A percentile compares a stretch with the other conserved stretches of the same genome.
Conservation (phyloP, 2,888 invertebrate genomes). For the Orchesellides sinensis region DNA sequence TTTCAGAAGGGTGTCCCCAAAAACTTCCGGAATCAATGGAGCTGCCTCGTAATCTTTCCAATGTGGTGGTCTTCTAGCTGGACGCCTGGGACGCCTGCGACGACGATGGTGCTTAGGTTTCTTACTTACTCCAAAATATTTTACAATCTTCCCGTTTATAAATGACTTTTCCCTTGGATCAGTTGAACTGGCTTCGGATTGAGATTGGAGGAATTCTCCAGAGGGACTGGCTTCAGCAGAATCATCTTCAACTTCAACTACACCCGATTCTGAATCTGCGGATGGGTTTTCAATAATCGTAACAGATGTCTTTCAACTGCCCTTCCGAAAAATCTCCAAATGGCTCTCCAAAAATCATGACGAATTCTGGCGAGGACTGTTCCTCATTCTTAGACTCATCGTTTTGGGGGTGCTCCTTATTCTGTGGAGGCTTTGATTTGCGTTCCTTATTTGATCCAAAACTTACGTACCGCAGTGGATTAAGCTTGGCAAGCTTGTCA, state of each 20-base stretch:
- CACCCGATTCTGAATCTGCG: neutral
- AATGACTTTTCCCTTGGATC: slow-evolving; percentile 39
- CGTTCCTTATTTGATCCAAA: neutral
- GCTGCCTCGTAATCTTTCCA: slow-evolving; percentile 51
- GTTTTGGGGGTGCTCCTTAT: slow-evolving; percentile 5
- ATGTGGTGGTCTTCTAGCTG: slow-evolving; percentile 43
- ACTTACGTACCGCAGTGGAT: slow-evolving; percentile 36
- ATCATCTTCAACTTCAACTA: slow-evolving; percentile 36
- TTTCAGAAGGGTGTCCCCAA: slow-evolving; percentile 34
- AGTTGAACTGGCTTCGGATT: slow-evolving; percentile 21
- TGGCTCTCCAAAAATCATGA: slow-evolving; percentile 36
- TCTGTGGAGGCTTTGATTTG: neutral
- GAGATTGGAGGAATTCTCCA: neutral
- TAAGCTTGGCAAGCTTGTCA: slow-evolving; percentile 37
- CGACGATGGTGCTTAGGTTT: slow-evolving; percentile 24
- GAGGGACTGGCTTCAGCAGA: neutral
- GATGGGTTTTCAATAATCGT: too few relatives aligned
- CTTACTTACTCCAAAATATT: slow-evolving; percentile 13
- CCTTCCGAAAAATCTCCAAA: slow-evolving; percentile 28
- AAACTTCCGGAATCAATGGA: slow-evolving; percentile 51
- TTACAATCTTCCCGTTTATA: neutral
- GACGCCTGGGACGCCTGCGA: neutral
- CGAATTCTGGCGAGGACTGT: slow-evolving; percentile 38
- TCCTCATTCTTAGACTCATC: slow-evolving; percentile 9
- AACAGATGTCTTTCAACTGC: slow-evolving; percentile 3